Evolutionary conservation across 2,888 invertebrate genomes (phyloP).

Genomic region (Melipona bicolor): DNA sequence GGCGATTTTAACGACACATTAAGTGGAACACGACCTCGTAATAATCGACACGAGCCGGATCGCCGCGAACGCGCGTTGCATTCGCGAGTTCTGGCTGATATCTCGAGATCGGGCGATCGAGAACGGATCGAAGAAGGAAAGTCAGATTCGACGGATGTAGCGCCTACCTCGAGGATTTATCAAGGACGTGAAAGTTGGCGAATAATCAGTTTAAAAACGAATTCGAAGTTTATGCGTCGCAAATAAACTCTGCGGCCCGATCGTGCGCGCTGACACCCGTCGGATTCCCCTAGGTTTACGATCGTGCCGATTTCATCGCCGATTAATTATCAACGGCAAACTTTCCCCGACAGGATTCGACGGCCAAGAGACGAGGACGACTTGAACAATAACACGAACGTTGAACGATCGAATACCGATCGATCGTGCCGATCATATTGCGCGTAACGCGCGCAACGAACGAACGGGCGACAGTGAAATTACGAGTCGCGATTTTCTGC

Average conservation of each 20-base stretch:
- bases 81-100: not conserved
- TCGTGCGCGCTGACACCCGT: not conserved
- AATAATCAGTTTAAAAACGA: not conserved
- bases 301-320: not conserved
- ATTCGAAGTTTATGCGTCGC: not conserved
- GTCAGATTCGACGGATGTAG: not conserved
- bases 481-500: slow-evolving; percentile 42
- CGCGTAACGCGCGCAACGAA: slow-evolving; percentile 38
- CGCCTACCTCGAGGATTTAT: not conserved
- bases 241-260: not conserved
- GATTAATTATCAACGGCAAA: not conserved
- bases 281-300: not conserved
- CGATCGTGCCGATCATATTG: slow-evolving; percentile 74
- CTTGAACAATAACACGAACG: slow-evolving; percentile 65
- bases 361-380: slow-evolving; percentile 37
- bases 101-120: not conserved
- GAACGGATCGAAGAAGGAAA: not conserved
- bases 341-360: slow-evolving; percentile 22
- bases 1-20: slow-evolving; percentile 52
- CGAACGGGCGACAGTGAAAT: slow-evolving; percentile 39
- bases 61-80: not conserved
- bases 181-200: not conserved
- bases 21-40: slow-evolving; percentile 56
- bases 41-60: slow-evolving; percentile 39
- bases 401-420: slow-evolving; percentile 76